These are phyloP conservation scores for Myripristis murdjan DNA, from an alignment of 2,797 vertebrate genomes.

Conservation along the genomic window DNA sequence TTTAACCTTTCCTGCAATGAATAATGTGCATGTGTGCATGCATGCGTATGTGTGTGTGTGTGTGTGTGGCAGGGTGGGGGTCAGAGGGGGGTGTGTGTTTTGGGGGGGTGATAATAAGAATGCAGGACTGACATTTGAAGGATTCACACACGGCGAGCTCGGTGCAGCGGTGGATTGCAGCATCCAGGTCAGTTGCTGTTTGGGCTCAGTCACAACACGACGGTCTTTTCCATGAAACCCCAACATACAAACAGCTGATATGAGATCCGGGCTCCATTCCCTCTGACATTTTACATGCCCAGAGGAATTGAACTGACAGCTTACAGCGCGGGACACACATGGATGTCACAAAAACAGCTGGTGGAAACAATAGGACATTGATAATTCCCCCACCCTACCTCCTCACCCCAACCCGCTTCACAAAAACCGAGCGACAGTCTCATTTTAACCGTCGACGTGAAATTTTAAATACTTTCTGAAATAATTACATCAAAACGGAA, in stretches of 20 bases:
- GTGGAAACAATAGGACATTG: constrained; percentile 19
- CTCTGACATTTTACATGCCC: constrained; percentile 25
- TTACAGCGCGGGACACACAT: constrained; percentile 36
- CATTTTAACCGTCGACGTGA: constrained; percentile 15
- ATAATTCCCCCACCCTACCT: constrained; percentile 35
- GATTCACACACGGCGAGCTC: constrained; percentile 31
- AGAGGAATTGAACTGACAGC: constrained; percentile 48
- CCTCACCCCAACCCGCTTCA: no score
- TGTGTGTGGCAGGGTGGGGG: constrained; percentile 4
- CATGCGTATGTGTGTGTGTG: constrained; percentile 13
- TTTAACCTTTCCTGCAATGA: constrained; percentile 71
- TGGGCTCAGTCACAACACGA: constrained; percentile 26
- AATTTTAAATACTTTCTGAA: constrained; percentile 47
- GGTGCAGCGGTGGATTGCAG: constrained; percentile 14
- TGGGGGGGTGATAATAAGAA: constrained; percentile 33
- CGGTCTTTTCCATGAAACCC: constrained; percentile 9
- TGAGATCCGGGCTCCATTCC: constrained; percentile 23
- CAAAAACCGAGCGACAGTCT: constrained; percentile 22
- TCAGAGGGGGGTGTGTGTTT: not conserved
- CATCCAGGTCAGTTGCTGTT: constrained; percentile 17
- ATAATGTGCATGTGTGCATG: constrained; percentile 40
- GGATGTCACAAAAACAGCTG: not conserved
- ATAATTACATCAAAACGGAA: constrained; percentile 51
- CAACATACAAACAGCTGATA: constrained; percentile 9
- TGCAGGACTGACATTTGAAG: constrained; percentile 62